These are phyloP conservation scores for Poeciliopsis prolifica DNA, from an alignment of 2,113 vertebrate species.

Conservation along the genomic window DNA sequence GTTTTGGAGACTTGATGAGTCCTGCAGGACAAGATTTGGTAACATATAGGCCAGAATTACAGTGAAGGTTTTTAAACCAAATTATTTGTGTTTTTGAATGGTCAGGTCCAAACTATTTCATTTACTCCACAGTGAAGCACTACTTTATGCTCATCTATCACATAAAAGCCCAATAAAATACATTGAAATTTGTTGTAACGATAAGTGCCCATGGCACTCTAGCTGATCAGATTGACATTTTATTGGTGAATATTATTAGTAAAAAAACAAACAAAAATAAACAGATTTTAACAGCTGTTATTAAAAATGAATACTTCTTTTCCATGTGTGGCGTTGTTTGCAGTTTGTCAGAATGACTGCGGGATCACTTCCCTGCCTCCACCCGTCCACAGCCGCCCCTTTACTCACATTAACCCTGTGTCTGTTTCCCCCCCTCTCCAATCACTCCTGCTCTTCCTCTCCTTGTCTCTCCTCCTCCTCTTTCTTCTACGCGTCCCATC, in stretches of 20 bases:
- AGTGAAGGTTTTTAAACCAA: not conserved
- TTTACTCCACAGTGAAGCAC: not conserved
- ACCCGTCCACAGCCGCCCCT: conserved; percentile 60
- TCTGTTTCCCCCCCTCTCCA: conserved; percentile 88
- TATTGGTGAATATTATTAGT: not conserved
- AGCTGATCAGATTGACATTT: not conserved
- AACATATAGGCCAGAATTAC: not conserved
- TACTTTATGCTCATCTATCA: not conserved
- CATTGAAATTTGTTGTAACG: not conserved
- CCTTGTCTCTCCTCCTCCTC: conserved; percentile 83
- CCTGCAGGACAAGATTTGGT: not conserved
- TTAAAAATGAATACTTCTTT: conserved; percentile 20
- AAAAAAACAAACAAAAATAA: not conserved
- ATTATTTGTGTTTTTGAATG: not conserved
- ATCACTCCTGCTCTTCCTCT: conserved; percentile 79
- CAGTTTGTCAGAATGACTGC: conserved; percentile 35
- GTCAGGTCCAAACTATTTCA: not conserved
- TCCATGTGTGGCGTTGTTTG: conserved; percentile 50
- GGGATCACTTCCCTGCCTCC: conserved; percentile 31
- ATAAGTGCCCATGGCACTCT: not conserved
- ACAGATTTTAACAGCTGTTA: not conserved
- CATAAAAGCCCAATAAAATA: not conserved
- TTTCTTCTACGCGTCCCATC: conserved; percentile 86
- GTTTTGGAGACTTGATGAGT: not conserved
- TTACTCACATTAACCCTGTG: conserved; percentile 89